These are phyloP conservation scores for Crotalus viridis DNA, from an alignment of 2,113 vertebrate species.

Conservation along the genomic window DNA sequence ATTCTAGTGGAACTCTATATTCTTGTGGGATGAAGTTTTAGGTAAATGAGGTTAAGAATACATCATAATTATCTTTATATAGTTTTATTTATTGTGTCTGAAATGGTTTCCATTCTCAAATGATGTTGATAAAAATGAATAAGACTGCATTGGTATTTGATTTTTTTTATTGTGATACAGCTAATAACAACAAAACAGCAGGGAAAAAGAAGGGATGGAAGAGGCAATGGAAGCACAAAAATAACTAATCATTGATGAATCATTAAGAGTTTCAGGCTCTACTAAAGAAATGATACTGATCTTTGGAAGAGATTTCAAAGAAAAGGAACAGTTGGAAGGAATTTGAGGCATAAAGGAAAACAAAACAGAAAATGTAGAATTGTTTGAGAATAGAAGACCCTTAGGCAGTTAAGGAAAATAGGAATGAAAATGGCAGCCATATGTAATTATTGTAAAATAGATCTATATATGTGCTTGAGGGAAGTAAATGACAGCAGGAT, in stretches of 20 bases:
- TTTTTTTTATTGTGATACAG: neutral
- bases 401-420: neutral
- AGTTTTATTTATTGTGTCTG: neutral
- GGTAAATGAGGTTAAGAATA: neutral
- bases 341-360: neutral
- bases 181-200: neutral
- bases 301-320: neutral
- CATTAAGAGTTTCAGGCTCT: neutral
- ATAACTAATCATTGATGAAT: neutral
- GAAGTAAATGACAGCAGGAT: neutral
- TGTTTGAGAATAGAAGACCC: neutral
- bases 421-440: neutral
- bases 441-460: neutral
- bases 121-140: neutral
- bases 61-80: neutral
- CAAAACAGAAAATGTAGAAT: neutral
- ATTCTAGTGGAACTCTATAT: neutral
- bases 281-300: neutral
- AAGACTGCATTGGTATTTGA: neutral
- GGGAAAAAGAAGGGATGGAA: neutral
- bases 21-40: neutral
- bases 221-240: neutral
- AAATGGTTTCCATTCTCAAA: neutral
- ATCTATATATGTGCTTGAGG: neutral
- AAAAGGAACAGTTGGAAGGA: neutral